A percentile compares a stretch with the other conserved stretches of the same genome.
These are phyloP conservation scores for Balaeniceps rex DNA, from an alignment of 2,113 vertebrate genomes.

Conservation along the genomic window DNA sequence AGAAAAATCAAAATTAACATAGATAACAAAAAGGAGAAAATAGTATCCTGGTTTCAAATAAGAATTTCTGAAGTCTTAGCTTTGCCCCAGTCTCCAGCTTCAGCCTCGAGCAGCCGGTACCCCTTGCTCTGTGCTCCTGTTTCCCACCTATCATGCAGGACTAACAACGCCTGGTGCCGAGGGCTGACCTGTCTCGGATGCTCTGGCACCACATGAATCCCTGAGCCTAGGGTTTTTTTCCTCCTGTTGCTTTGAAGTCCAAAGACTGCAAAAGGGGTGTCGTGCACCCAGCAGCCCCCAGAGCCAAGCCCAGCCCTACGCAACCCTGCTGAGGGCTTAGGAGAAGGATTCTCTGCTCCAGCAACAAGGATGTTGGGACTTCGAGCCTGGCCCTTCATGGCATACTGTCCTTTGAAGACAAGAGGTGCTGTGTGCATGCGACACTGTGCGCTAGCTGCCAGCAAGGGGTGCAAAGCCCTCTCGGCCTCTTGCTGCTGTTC, in stretches of 20 bases:
- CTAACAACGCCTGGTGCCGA: rapidly evolving
- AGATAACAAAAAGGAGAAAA: background rate
- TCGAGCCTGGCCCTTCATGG: background rate
- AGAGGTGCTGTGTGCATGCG: background rate
- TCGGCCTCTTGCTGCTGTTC: background rate
- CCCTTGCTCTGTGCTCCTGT: background rate
- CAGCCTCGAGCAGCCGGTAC: background rate
- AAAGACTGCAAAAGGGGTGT: background rate
- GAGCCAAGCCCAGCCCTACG: background rate
- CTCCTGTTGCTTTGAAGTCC: background rate
- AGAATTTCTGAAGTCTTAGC: background rate
- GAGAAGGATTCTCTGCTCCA: background rate
- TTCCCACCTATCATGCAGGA: background rate
- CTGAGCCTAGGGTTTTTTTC: rapidly evolving
- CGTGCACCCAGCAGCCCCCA: background rate
- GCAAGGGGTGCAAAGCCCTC: background rate
- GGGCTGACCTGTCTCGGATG: background rate
- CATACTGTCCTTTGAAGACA: rapidly evolving
- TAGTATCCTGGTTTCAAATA: background rate
- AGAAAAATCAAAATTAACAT: background rate
- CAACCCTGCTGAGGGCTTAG: background rate
- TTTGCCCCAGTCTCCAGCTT: background rate
- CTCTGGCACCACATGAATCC: background rate
- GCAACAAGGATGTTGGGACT: background rate
- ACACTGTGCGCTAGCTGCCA: background rate